These are phyloP conservation scores for Coelopa pilipes DNA, from an alignment of 2,888 invertebrate genomes.

Conservation along the genomic window DNA sequence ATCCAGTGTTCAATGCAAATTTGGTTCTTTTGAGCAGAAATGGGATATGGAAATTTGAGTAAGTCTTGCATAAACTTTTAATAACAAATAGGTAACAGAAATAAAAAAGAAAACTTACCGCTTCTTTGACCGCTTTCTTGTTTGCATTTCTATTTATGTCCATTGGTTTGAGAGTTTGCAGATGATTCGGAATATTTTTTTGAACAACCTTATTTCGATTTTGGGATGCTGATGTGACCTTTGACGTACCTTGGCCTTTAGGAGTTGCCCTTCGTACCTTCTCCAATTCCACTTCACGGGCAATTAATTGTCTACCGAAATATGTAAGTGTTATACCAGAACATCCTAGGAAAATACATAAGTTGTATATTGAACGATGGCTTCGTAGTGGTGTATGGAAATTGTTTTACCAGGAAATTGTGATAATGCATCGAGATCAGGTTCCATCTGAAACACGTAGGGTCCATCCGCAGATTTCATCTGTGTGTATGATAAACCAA, in stretches of 20 bases:
- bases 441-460: constrained; percentile 78
- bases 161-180: constrained; percentile 76
- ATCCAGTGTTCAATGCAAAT: too few species aligned
- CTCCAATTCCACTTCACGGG: constrained; percentile 84
- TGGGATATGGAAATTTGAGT: constrained; percentile 1
- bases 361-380: constrained; percentile 17
- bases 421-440: constrained; percentile 76
- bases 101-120: constrained; percentile 49
- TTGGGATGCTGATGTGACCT: constrained; percentile 39
- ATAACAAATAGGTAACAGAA: not conserved
- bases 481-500: constrained; percentile 87
- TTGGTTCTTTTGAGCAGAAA: too few species aligned
- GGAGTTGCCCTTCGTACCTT: constrained; percentile 73
- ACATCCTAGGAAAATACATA: constrained; percentile 48
- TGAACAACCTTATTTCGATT: constrained; percentile 12
- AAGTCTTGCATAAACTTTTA: not conserved
- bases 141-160: constrained; percentile 60
- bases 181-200: constrained; percentile 73
- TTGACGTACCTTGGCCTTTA: constrained; percentile 43
- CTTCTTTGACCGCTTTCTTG: constrained; percentile 49
- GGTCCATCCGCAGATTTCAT: constrained; percentile 81
- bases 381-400: not conserved
- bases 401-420: constrained; percentile 58
- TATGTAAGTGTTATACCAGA: constrained; percentile 70
- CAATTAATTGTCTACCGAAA: constrained; percentile 81